Evolutionary conservation across 2,113 vertebrate species (phyloP), one percentile per base, ranked within the genome.

Genomic region (Ciconia stormi): DNA sequence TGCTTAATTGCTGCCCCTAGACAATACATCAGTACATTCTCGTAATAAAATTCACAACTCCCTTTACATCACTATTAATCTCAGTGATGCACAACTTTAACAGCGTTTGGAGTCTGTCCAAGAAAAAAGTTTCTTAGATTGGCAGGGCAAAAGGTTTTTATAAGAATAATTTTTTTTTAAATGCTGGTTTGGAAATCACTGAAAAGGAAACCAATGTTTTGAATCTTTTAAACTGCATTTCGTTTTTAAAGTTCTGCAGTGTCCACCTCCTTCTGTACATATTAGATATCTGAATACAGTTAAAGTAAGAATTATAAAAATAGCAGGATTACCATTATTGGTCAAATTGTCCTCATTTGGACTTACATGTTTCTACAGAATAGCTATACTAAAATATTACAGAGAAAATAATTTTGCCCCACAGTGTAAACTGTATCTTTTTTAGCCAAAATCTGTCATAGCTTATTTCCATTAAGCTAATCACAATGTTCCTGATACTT

Each of bases 21-120:
- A 96, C 84, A 82, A 76, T 92, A 66, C 65, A 66, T 52, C 49
- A 49, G 67, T 87, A 90, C 77, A 72, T 40, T 56, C 72, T 93
- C 0, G 1, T 78, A 91, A 93, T 94, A 85, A 94, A 95, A 95
- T 91, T 91, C 88, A 91, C 84, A 89, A 72, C 95, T 93, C 84
- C 73, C 91, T 84, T 66, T 93, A 87, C 88, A 86, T 89, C 86
- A 61, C 72, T 82, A 4, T 86, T 72, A 40, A 95, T 90, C 76
- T 97, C 82, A 91, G 93, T 82, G 96, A 94, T 86, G 76, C 79
- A 86, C 93, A 95, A 69, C 86, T 94, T 92, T 66, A 82, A 94
- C 73, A 89, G 87, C 52, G 63, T 91, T 95, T 97, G 93, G 96
- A 96, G 52, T 21, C 55, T 65, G 50, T 85, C 89, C 96, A 97